Evolutionary conservation across 1,140 invertebrate species (phyloP).

Genomic region (Oppia nitens): DNA sequence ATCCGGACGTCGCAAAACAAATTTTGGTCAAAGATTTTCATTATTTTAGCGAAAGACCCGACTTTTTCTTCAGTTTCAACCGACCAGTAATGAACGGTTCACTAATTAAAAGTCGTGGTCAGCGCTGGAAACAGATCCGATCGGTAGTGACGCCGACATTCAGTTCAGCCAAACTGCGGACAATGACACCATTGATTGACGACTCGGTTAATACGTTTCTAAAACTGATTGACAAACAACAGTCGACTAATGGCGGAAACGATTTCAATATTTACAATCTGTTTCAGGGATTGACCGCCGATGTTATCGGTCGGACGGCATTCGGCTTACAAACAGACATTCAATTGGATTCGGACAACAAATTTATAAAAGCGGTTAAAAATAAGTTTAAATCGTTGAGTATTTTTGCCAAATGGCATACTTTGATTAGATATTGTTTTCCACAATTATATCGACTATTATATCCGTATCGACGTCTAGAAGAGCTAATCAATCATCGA

Average conservation of each 20-base stretch:
- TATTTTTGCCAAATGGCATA: background rate
- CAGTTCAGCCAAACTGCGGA: slow-evolving; percentile 34
- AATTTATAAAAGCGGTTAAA: slow-evolving; percentile 14
- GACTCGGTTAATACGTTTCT: slow-evolving; percentile 24
- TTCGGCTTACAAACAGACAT: slow-evolving; percentile 27
- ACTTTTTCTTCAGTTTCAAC: background rate
- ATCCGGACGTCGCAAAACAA: slow-evolving; percentile 26
- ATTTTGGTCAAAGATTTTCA: slow-evolving; percentile 29
- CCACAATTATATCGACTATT: slow-evolving; percentile 6
- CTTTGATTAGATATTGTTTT: slow-evolving; percentile 4
- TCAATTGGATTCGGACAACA: slow-evolving; percentile 11
- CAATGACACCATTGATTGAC: slow-evolving; percentile 27
- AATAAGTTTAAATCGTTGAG: slow-evolving; percentile 11
- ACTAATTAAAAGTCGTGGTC: slow-evolving; percentile 20
- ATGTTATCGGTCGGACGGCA: slow-evolving; percentile 34
- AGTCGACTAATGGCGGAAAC: slow-evolving; percentile 13
- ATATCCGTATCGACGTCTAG: slow-evolving; percentile 6
- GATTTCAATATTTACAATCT: slow-evolving; percentile 26
- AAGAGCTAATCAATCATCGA: background rate
- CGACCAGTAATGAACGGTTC: background rate
- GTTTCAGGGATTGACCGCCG: slow-evolving; percentile 33
- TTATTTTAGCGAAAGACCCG: slow-evolving; percentile 25
- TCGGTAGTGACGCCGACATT: slow-evolving; percentile 35
- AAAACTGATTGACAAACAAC: slow-evolving; percentile 20
- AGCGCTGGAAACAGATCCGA: slow-evolving; percentile 35